Evolutionary conservation across 2,888 invertebrate genomes (phyloP), one percentile per base, ranked within the genome.

Genomic region (Yponomeuta sedellus): DNA sequence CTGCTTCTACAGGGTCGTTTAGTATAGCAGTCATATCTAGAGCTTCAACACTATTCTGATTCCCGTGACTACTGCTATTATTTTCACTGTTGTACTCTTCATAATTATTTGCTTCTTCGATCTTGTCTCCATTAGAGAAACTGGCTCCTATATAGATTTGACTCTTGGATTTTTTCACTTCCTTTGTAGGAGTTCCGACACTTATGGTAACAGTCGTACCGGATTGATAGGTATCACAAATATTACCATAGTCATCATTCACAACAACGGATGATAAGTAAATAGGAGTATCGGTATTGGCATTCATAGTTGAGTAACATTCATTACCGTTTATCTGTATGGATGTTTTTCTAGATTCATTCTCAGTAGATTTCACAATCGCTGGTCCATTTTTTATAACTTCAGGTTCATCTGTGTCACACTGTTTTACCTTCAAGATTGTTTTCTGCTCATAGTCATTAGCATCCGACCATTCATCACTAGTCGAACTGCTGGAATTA

Each of bases 201-300:
- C 92, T 93, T 71, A 94, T 94, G 66, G 94, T 94, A 0, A 93
- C 93, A 8, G 93, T 93, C 61, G 93, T 93, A 61, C 92, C 92
- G 10, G 92, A 87, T 75, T 92, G 92, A 71, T 87, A 92, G 4
- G 92, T 86, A 69, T 85, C 85, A 71, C 85, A 87, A 16, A 83
- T 75, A 70, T 87, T 90, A 11, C 83, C 85, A 71, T 75, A 86
- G 69, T 89, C 88, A 78, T 94, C 93, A 75, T 94, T 94, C 1
- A 95, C 94, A 25, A 95, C 94, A 28, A 95, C 95, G 0, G 95
- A 95, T 39, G 95, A 95, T 71, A 95, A 93, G 81, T 95, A 95
- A 71, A 94, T 91, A 16, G 94, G 94, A 67, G 93, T 92, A 74
- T 95, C 94, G 75, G 92, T 93, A 72, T 92, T 94, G 1, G 95